phyloP scores from a whole-genome alignment of 2,113 vertebrate species.

The Thamnaconus septentrionalis region DNA sequence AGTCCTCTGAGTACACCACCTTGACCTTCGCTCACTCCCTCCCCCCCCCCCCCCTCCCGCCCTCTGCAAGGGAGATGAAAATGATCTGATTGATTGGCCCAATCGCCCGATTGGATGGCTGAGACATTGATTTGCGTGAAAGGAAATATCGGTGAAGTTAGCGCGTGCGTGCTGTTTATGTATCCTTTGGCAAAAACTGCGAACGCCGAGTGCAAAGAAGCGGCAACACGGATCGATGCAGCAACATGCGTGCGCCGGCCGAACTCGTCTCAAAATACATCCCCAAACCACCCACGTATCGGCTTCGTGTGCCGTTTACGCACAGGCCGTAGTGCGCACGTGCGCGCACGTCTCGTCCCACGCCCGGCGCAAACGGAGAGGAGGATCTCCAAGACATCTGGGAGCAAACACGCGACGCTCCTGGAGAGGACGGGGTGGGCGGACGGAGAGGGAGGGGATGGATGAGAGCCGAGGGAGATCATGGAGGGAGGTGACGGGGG shows the following conservation, averaged over 20 bases:
- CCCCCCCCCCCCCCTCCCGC: background rate
- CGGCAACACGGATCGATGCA: no score
- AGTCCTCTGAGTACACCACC: conserved; percentile 23
- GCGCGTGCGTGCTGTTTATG: no score
- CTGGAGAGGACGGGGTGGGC: conserved; percentile 32
- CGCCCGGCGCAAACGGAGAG: conserved; percentile 71
- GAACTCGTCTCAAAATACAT: conserved; percentile 7
- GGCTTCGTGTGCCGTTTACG: conserved; percentile 4
- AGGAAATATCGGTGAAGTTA: background rate
- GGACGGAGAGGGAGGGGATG: conserved; percentile 20
- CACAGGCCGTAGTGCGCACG: conserved; percentile 28
- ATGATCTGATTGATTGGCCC: conserved; percentile 31
- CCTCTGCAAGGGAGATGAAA: conserved; percentile 45
- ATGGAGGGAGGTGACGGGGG: conserved; percentile 11
- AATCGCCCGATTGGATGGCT: conserved; percentile 22
- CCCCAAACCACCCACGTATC: conserved; percentile 19
- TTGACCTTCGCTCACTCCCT: conserved; percentile 36
- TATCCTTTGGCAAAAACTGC: no score
- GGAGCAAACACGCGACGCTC: conserved; percentile 64
- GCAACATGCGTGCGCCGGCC: background rate
- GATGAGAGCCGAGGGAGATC: conserved; percentile 10
- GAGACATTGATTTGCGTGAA: conserved; percentile 35
- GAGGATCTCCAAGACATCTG: conserved; percentile 71
- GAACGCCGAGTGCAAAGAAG: no score
- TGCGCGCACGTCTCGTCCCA: conserved; percentile 63